These are phyloP conservation scores for Pterocles gutturalis DNA, from an alignment of 2,113 vertebrate species.

Conservation along the genomic window DNA sequence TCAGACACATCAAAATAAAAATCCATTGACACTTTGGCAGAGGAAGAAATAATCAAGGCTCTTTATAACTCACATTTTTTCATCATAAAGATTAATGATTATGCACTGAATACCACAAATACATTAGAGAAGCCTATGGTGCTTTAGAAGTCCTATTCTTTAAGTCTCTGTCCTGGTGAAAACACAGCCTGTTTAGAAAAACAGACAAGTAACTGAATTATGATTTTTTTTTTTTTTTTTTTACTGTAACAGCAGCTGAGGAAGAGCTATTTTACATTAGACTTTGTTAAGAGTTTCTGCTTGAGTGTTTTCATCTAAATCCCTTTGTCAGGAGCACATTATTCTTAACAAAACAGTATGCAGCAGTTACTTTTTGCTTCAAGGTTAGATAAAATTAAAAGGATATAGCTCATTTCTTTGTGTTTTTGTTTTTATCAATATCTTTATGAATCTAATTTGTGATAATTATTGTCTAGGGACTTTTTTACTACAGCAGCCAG, in stretches of 20 bases:
- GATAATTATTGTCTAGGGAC: not conserved
- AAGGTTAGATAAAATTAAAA: not conserved
- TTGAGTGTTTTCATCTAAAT: not conserved
- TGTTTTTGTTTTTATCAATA: not conserved
- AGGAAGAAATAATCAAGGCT: conserved; percentile 46
- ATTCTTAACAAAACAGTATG: not conserved
- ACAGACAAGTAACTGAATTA: not conserved
- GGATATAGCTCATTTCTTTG: not conserved
- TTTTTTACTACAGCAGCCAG: not conserved
- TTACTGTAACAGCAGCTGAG: not conserved
- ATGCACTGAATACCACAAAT: conserved; percentile 40
- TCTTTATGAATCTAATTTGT: not conserved
- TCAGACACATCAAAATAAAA: conserved; percentile 57
- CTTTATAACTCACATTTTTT: conserved; percentile 58
- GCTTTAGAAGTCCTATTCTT: conserved; percentile 4
- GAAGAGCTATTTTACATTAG: not conserved
- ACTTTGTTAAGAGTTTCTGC: not conserved
- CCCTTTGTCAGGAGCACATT: not conserved
- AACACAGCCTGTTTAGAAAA: not conserved
- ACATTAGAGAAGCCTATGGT: conserved; percentile 13
- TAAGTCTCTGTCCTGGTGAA: conserved; percentile 1
- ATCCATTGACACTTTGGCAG: conserved; percentile 62
- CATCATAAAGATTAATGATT: conserved; percentile 57
- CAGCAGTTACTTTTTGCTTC: not conserved
- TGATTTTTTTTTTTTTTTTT: not conserved